Conservation (phyloP, 1,140 invertebrate species). For the Popillia japonica region DNA sequence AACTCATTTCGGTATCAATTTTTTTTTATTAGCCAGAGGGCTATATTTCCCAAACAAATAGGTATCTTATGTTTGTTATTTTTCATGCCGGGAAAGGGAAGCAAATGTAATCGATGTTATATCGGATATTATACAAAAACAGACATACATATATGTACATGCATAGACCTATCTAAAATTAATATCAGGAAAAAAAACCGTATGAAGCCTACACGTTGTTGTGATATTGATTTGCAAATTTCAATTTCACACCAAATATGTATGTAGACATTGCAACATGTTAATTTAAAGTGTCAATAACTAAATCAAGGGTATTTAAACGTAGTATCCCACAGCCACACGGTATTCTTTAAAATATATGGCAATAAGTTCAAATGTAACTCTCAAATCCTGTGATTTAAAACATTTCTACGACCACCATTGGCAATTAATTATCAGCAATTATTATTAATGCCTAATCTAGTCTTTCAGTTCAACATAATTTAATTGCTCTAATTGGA, state of each 20-base stretch:
- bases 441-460: too few relatives aligned
- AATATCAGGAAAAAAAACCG: neutral
- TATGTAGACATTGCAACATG: neutral
- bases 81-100: too few relatives aligned
- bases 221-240: neutral
- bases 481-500: too few relatives aligned
- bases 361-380: too few relatives aligned
- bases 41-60: neutral
- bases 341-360: too few relatives aligned
- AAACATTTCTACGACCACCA: too few relatives aligned
- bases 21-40: neutral
- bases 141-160: neutral
- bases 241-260: neutral
- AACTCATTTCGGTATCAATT: neutral
- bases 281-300: conserved; percentile 8
- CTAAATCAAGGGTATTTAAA: neutral
- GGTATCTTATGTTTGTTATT: neutral
- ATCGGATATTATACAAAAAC: neutral
- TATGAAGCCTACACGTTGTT: neutral
- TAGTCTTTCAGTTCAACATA: too few relatives aligned
- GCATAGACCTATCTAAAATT: too few relatives aligned
- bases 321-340: too few relatives aligned
- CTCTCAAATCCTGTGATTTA: too few relatives aligned
- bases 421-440: too few relatives aligned
- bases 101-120: neutral